phyloP scores from a whole-genome alignment of 2,113 vertebrate species.

The Zosterops hypoxanthus region DNA sequence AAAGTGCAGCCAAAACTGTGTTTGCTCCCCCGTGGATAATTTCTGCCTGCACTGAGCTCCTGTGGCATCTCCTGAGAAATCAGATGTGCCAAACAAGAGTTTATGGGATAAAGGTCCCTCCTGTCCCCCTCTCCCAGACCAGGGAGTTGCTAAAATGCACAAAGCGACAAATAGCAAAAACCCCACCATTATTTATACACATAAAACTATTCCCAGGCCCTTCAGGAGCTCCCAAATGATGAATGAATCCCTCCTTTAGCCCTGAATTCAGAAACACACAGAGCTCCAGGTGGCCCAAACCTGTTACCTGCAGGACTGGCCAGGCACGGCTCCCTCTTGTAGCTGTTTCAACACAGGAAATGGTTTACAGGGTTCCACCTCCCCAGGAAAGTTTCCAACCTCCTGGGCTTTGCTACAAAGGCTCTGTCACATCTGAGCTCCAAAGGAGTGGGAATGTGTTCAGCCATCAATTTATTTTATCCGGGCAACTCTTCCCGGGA shows the following conservation, averaged over 20 bases:
- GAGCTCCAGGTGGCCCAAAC: background rate
- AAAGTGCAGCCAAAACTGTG: background rate
- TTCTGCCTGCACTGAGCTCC: background rate
- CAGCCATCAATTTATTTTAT: constrained; percentile 35
- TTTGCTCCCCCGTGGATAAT: background rate
- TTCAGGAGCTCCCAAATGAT: background rate
- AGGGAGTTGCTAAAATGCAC: background rate
- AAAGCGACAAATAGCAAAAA: background rate
- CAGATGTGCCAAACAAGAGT: background rate
- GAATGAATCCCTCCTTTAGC: background rate
- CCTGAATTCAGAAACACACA: background rate
- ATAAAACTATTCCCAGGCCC: background rate
- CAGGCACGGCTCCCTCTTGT: background rate
- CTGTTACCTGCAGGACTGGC: background rate
- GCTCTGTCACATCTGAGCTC: constrained; percentile 48
- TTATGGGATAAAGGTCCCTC: background rate
- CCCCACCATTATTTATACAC: background rate
- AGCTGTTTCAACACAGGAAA: constrained; percentile 60
- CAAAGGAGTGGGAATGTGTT: constrained; percentile 44
- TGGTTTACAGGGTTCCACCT: constrained; percentile 55
- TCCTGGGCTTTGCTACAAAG: constrained; percentile 66
- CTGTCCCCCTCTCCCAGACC: too few relatives aligned
- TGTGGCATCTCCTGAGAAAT: background rate
- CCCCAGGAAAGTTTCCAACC: constrained; percentile 53
- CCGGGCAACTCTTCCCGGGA: background rate